Percentiles rank a stretch among this genome's conserved stretches.
phyloP scores from a whole-genome alignment of 30 jellyfish, hydroid and myxozoan genomes.

The Aurelia sp. region DNA sequence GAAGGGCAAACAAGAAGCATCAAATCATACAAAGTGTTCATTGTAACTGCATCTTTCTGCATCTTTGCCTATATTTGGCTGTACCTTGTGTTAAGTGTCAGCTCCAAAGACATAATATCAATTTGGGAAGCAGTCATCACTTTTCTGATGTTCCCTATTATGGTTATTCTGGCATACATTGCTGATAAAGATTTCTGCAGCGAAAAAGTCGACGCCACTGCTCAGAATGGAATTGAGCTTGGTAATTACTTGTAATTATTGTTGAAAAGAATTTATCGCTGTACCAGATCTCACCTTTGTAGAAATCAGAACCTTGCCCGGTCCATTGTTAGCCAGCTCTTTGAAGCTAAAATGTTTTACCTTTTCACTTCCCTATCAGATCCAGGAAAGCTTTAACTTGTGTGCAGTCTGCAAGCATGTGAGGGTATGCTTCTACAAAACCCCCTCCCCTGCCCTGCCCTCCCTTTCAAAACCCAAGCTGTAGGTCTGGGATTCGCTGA shows the following conservation, averaged over 20 bases:
- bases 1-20: conserved; percentile 72
- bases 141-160: conserved; percentile 83
- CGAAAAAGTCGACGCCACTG: conserved; percentile 40
- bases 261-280: no score
- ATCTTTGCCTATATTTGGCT: conserved; percentile 97
- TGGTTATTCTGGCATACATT: conserved; percentile 90
- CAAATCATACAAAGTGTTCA: conserved; percentile 79
- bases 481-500: no score
- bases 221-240: conserved; percentile 73
- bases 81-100: conserved; percentile 73
- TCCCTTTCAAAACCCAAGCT: no score
- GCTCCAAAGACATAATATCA: conserved; percentile 62
- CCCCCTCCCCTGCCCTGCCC: no score
- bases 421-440: no score
- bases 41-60: conserved; percentile 86
- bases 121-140: conserved; percentile 99
- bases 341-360: no score
- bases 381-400: no score
- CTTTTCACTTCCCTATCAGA: no score
- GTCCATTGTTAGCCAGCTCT: no score
- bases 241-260: conserved; percentile 33
- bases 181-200: conserved; percentile 93
- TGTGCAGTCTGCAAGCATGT: no score
- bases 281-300: no score
- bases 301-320: no score